phyloP scores from a whole-genome alignment of 2,113 vertebrate genomes.

The Numenius arquata region DNA sequence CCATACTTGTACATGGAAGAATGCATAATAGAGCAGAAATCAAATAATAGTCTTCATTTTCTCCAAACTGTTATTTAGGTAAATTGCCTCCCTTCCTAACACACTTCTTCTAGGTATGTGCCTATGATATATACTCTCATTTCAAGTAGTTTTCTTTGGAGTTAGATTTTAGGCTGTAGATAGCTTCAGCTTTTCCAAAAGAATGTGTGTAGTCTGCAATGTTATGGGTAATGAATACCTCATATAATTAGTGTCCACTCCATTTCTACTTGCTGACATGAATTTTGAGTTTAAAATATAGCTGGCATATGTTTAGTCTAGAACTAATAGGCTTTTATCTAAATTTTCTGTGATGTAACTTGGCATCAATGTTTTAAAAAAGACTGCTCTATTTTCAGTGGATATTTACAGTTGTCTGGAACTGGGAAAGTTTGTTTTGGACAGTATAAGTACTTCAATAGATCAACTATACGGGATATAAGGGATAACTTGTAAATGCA shows the following conservation, averaged over 20 bases:
- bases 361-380: background rate
- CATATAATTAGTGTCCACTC: conserved; percentile 13
- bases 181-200: background rate
- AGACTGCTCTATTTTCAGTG: background rate
- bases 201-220: conserved; percentile 3
- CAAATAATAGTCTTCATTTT: background rate
- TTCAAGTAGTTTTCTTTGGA: background rate
- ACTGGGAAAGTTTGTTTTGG: conserved; percentile 15
- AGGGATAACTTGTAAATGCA: background rate
- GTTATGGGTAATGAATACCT: background rate
- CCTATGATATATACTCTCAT: background rate
- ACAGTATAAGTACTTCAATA: background rate
- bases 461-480: background rate
- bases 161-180: background rate
- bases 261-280: conserved; percentile 38
- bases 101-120: background rate
- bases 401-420: conserved; percentile 31
- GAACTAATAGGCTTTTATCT: conserved; percentile 34
- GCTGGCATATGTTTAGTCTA: conserved; percentile 35
- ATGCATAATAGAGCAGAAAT: background rate
- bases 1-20: background rate
- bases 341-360: conserved; percentile 51
- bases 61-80: background rate
- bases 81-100: background rate
- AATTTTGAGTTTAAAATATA: conserved; percentile 38